Percentiles rank a stretch among this genome's conserved stretches.
These are phyloP conservation scores for Semaprochilodus insignis DNA, from an alignment of 2,797 vertebrate species.

Conservation along the genomic window DNA sequence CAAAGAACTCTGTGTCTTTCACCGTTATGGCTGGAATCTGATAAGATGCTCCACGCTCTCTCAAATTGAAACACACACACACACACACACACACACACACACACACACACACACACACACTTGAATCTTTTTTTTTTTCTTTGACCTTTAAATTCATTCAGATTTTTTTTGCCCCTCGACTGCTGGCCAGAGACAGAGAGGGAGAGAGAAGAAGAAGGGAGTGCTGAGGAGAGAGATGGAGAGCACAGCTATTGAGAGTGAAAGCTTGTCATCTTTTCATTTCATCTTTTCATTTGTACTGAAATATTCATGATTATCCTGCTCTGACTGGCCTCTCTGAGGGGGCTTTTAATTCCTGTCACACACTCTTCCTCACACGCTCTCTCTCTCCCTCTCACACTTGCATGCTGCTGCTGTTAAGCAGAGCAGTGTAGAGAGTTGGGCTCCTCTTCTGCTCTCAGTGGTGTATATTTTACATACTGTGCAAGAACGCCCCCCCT, in stretches of 20 bases:
- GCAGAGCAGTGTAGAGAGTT: conserved; percentile 6
- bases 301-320: conserved; percentile 75
- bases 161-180: neutral
- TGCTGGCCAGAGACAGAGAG: conserved; percentile 2
- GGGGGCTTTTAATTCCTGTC: conserved; percentile 64
- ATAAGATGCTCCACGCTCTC: conserved; percentile 25
- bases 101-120: conserved; percentile 19
- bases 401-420: conserved; percentile 14
- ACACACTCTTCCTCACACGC: conserved; percentile 9
- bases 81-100: conserved; percentile 29
- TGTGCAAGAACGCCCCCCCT: neutral
- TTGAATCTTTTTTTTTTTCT: conserved; percentile 8
- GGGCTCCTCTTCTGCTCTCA: conserved; percentile 31
- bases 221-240: conserved; percentile 29
- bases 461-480: conserved; percentile 17
- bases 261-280: conserved; percentile 65
- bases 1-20: conserved; percentile 45
- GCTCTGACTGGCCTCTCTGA: conserved; percentile 68
- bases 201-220: neutral
- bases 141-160: conserved; percentile 47
- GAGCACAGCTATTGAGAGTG: conserved; percentile 40
- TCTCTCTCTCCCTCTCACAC: conserved; percentile 16
- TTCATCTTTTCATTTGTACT: conserved; percentile 63
- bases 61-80: neutral
- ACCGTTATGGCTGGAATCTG: conserved; percentile 10